Percentiles rank a stretch among this genome's conserved stretches.
Conservation (phyloP, 2,113 vertebrate genomes). For the Bubalus kerabau region DNA sequence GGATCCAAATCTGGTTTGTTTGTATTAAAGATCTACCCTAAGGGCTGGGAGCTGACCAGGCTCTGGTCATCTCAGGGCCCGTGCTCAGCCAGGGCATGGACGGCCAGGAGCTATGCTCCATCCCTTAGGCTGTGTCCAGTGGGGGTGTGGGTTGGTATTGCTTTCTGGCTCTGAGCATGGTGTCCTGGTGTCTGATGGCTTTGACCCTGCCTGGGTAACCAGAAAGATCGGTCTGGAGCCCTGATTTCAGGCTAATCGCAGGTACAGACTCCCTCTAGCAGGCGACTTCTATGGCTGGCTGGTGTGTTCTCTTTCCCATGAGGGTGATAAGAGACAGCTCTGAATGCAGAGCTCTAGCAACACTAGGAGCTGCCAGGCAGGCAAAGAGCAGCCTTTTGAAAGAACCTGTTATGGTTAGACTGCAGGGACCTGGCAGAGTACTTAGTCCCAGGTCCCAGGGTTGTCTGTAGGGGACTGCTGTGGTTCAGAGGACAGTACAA, state of each 20-base stretch:
- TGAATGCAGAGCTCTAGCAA: not conserved
- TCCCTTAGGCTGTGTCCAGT: not conserved
- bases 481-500: not conserved
- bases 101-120: not conserved
- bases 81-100: not conserved
- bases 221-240: fast-evolving
- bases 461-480: fast-evolving
- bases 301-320: not conserved
- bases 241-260: fast-evolving
- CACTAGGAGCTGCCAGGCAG: not conserved
- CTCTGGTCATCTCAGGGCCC: not conserved
- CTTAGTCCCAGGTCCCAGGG: not conserved
- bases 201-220: not conserved
- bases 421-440: fast-evolving
- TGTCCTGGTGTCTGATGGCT: not conserved
- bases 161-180: not conserved
- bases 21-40: not conserved
- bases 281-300: not conserved
- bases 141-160: too few relatives aligned
- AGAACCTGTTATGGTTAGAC: not conserved
- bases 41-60: not conserved
- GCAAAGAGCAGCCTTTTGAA: not conserved
- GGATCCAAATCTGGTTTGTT: not conserved
- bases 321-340: too few relatives aligned
- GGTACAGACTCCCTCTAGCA: not conserved